Percentiles rank a stretch among this genome's conserved stretches.
Evolutionary conservation across 2,797 vertebrate genomes (phyloP).

Genomic region (Thaleichthys pacificus): DNA sequence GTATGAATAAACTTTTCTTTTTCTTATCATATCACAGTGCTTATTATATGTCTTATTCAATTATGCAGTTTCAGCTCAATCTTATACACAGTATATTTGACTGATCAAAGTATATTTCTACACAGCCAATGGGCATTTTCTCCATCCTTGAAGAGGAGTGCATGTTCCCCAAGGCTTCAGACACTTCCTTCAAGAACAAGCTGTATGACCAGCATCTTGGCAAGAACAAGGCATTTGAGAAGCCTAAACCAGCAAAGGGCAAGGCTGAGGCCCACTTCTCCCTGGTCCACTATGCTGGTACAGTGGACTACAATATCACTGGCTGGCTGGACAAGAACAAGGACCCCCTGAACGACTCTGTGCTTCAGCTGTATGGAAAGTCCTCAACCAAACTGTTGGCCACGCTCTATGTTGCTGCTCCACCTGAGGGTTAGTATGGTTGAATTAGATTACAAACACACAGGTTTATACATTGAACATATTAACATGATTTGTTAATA

Average conservation of each 20-base stretch:
- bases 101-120: background rate
- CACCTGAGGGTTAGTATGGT: background rate
- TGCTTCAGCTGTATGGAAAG: constrained; percentile 84
- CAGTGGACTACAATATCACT: constrained; percentile 85
- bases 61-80: too few species aligned
- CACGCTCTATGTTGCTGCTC: constrained; percentile 70
- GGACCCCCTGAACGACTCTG: constrained; percentile 89
- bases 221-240: constrained; percentile 84
- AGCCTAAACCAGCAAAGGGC: constrained; percentile 83
- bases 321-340: constrained; percentile 95
- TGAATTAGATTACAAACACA: background rate
- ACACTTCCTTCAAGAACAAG: constrained; percentile 86
- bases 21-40: background rate
- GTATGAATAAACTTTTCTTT: too few species aligned
- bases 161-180: constrained; percentile 86
- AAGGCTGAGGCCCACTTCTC: constrained; percentile 87
- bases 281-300: constrained; percentile 86
- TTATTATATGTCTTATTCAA: too few species aligned
- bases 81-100: too few species aligned
- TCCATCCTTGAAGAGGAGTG: constrained; percentile 88
- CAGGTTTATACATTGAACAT: too few species aligned
- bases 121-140: constrained; percentile 68
- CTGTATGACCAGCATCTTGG: constrained; percentile 88
- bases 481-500: too few species aligned
- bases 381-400: constrained; percentile 78